Evolutionary conservation across 2,113 vertebrate species (phyloP).

Genomic region (Columba livia): DNA sequence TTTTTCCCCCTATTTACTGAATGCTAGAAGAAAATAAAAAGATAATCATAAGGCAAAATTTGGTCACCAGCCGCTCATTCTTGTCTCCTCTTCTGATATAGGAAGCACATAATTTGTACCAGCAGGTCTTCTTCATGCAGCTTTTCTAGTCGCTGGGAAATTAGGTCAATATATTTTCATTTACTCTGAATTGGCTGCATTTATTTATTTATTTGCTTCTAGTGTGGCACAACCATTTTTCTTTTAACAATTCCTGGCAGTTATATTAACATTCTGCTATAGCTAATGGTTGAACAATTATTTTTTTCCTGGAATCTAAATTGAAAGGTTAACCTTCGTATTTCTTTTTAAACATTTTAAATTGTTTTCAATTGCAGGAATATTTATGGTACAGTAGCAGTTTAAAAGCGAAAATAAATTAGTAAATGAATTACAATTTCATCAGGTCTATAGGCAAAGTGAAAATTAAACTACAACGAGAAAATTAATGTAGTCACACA

Average conservation of each 20-base stretch:
- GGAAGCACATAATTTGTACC: slow-evolving; percentile 35
- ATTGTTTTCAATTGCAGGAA: neutral
- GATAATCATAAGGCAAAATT: neutral
- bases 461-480: slow-evolving; percentile 11
- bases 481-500: neutral
- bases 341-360: slow-evolving; percentile 21
- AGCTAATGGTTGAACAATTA: slow-evolving; percentile 40
- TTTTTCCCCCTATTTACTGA: neutral
- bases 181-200: neutral
- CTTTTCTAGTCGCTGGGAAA: slow-evolving; percentile 3
- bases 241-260: slow-evolving; percentile 30
- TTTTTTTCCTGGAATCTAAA: slow-evolving; percentile 36
- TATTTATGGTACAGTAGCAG: neutral
- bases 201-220: slow-evolving; percentile 24
- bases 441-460: neutral
- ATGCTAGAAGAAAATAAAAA: neutral
- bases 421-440: neutral
- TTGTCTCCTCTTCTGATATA: neutral
- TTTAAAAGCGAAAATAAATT: neutral
- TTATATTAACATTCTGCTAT: slow-evolving; percentile 37
- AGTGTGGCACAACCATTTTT: neutral
- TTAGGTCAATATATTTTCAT: slow-evolving; percentile 50
- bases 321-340: slow-evolving; percentile 40
- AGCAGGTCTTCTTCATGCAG: neutral
- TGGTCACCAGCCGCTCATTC: neutral